A percentile compares a stretch with the other conserved stretches of the same genome.
Conservation (phyloP, 1,140 invertebrate genomes). For the Scaptomyza montana region DNA sequence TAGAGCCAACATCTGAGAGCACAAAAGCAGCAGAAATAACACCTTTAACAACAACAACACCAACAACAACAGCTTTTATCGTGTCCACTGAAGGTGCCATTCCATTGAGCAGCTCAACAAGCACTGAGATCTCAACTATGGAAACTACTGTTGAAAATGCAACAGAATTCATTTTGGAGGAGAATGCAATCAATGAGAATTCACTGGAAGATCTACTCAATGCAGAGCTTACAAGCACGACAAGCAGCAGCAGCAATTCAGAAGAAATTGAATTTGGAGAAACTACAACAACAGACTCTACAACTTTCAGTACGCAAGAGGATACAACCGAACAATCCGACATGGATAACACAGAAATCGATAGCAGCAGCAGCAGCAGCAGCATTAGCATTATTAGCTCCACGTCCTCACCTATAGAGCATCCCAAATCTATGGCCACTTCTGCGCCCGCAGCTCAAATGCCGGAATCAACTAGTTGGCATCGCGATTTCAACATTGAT, state of each 20-base stretch:
- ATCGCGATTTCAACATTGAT: slow-evolving; percentile 13
- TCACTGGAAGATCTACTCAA: background rate
- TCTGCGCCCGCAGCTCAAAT: slow-evolving; percentile 16
- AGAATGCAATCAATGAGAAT: slow-evolving; percentile 6
- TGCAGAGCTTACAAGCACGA: background rate
- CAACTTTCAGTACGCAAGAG: background rate
- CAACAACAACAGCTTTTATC: background rate
- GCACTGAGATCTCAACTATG: background rate
- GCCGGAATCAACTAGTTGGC: slow-evolving; percentile 42
- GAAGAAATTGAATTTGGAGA: background rate
- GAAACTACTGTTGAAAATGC: background rate
- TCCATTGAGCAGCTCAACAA: slow-evolving; percentile 4
- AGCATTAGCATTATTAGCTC: background rate
- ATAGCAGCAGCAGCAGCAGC: background rate
- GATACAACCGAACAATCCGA: background rate
- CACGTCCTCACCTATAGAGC: background rate
- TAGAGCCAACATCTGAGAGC: background rate
- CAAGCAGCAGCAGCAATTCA: background rate
- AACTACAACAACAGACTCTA: background rate
- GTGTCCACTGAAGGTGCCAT: slow-evolving; percentile 4
- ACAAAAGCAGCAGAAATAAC: background rate
- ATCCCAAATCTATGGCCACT: background rate
- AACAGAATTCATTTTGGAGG: background rate
- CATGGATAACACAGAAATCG: background rate
- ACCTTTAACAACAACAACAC: background rate